Percentiles rank a stretch among this genome's conserved stretches.
phyloP scores from a whole-genome alignment of 1,140 invertebrate species.

The Chrysoperla carnea region DNA sequence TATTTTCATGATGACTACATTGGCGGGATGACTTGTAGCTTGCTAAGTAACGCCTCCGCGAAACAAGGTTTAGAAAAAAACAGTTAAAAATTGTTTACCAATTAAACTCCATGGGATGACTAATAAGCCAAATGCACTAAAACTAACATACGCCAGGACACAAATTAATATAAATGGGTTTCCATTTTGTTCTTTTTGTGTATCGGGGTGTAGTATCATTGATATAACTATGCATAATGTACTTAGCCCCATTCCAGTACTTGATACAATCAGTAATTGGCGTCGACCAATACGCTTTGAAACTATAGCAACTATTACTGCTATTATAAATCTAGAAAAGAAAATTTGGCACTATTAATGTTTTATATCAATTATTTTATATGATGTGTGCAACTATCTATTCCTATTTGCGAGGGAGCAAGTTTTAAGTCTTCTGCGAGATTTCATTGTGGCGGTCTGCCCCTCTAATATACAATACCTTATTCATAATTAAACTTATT shows the following conservation, averaged over 20 bases:
- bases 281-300: slow-evolving; percentile 33
- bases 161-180: slow-evolving; percentile 24
- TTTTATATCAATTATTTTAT: no score
- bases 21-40: no score
- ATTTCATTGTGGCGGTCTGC: no score
- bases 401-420: no score
- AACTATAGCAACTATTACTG: slow-evolving; percentile 25
- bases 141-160: slow-evolving; percentile 25
- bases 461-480: no score
- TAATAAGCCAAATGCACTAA: slow-evolving; percentile 31
- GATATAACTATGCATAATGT: slow-evolving; percentile 25
- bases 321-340: slow-evolving; percentile 24
- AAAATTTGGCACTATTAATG: not conserved
- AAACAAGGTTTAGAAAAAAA: no score
- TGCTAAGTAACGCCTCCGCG: no score
- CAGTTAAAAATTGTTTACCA: no score
- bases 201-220: slow-evolving; percentile 6
- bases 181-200: slow-evolving; percentile 7
- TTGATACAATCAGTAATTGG: slow-evolving; percentile 28
- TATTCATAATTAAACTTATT: no score
- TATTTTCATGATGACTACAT: no score
- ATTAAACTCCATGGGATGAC: slow-evolving; percentile 46
- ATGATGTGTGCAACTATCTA: no score
- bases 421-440: no score
- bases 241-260: slow-evolving; percentile 31